Base-by-base conservation (phyloP, 2,888 invertebrate species). In the Elysia crispata region DNA sequence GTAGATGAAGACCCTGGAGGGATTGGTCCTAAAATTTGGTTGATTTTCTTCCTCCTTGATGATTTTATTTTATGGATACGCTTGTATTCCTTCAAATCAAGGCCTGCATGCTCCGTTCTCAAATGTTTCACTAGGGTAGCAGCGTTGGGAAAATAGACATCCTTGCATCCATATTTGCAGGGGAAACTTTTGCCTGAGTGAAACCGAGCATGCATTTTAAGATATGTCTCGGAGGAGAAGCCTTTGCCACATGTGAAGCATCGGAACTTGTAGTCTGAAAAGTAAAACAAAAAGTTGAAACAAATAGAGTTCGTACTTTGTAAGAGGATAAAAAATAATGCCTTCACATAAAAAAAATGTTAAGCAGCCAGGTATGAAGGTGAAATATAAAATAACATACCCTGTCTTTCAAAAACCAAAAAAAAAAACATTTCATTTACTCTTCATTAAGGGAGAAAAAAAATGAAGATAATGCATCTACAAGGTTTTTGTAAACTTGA, bases 171-270 rank as follows among this genome's bases (percentile, higher is more conserved):
- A 76, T 83, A 78, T 54, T 86, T 84, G 81, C 89, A 89, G 13
- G 86, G 85, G 25, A 87, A 87, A 75, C 86, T 84, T 79, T 86
- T 85, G 73, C 87, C 87, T 30, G 86, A 83, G 81, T 89, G 89
- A 70, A 88, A 88, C 23, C 86, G 84, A 60, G 87, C 91, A 84
- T 92, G 92, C 64, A 91, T 88, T 79, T 89, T 90, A 85, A 91
- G 88, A 77, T 91, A 91, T 8, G 91, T 89, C 49, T 87, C 85
- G 1, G 90, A 91, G 23, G 89, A 89, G 80, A 92, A 92, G 18
- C 85, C 86, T 83, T 92, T 92, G 20, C 87, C 87, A 84, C 92
- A 93, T 77, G 87, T 87, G 13, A 64, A 66, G 33, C 80, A 80
- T 13, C 76, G 28, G 28, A 54, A 73, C 20, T 62, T 70, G 62